These are phyloP conservation scores for Oreochromis mossambicus DNA, from an alignment of 2,797 vertebrate genomes.

Conservation along the genomic window DNA sequence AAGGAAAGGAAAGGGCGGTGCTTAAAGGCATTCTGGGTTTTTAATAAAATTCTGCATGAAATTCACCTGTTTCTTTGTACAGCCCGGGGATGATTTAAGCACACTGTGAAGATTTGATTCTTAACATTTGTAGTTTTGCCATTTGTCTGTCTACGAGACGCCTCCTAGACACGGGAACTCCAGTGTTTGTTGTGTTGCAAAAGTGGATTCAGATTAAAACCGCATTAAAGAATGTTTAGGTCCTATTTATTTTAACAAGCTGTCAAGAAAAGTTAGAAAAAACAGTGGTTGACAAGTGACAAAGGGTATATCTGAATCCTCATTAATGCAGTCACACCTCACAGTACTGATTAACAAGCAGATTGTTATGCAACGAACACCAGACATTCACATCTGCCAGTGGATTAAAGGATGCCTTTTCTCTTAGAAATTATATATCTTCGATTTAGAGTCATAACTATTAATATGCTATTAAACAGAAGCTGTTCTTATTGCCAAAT, in stretches of 20 bases:
- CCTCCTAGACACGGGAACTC: background rate
- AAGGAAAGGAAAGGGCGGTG: slow-evolving; percentile 25
- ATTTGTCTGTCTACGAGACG: background rate
- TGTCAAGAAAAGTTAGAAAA: background rate
- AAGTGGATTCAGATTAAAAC: background rate
- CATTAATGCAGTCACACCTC: background rate
- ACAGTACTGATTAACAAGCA: background rate
- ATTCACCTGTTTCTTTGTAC: slow-evolving; percentile 42
- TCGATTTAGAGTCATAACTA: background rate
- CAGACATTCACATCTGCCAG: background rate
- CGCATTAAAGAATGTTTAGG: background rate
- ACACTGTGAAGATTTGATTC: slow-evolving; percentile 29
- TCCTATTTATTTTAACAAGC: background rate
- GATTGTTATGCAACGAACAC: background rate
- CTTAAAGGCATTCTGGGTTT: slow-evolving; percentile 27
- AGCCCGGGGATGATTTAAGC: slow-evolving; percentile 52
- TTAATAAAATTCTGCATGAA: slow-evolving; percentile 34
- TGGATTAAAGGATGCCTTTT: background rate
- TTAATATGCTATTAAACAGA: background rate
- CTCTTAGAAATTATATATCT: background rate
- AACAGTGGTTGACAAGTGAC: background rate
- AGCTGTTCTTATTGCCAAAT: background rate
- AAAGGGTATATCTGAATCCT: background rate
- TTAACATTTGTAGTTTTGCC: slow-evolving; percentile 23
- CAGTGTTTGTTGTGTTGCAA: background rate